A percentile compares a stretch with the other conserved stretches of the same genome.
Conservation (phyloP, 2,888 invertebrate species). For the Parochlus steinenii region DNA sequence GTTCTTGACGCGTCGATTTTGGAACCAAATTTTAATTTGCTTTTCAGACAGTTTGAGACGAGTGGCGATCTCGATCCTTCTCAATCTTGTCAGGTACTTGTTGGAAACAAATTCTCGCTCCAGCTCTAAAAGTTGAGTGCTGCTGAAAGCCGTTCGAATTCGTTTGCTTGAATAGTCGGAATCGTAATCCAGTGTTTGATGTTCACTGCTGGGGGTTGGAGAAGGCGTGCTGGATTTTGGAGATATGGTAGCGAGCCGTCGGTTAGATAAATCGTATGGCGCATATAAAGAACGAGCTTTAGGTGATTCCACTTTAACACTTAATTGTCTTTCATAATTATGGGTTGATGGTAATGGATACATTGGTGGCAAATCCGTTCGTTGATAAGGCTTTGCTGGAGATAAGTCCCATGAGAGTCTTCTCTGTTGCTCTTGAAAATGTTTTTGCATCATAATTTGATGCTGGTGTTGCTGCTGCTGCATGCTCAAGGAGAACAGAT, state of each 20-base stretch:
- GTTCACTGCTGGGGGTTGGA: slow-evolving; percentile 13
- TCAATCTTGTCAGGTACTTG: slow-evolving; percentile 76
- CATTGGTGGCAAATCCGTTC: slow-evolving; percentile 10
- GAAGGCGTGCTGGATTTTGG: slow-evolving; percentile 12
- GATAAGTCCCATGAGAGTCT: slow-evolving; percentile 13
- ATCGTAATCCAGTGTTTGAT: slow-evolving; percentile 14
- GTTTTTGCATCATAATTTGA: slow-evolving; percentile 18
- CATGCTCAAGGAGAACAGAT: slow-evolving; percentile 43
- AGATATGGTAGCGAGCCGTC: slow-evolving; percentile 5
- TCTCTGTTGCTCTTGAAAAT: slow-evolving; percentile 11
- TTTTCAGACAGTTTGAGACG: slow-evolving; percentile 77
- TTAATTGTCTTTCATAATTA: slow-evolving; percentile 19
- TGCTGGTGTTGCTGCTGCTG: slow-evolving; percentile 34
- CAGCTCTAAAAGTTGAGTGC: slow-evolving; percentile 69
- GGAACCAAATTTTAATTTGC: slow-evolving; percentile 92
- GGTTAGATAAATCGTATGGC: slow-evolving; percentile 7
- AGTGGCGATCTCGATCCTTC: slow-evolving; percentile 87
- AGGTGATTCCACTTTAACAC: slow-evolving; percentile 21
- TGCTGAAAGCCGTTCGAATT: slow-evolving; percentile 86
- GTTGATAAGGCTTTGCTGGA: slow-evolving; percentile 10
- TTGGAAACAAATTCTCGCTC: slow-evolving; percentile 80
- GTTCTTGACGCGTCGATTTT: slow-evolving; percentile 81
- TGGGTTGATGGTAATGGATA: slow-evolving; percentile 9
- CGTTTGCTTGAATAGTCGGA: slow-evolving; percentile 55
- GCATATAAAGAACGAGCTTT: slow-evolving; percentile 24